These are phyloP conservation scores for Andrena praecox DNA, from an alignment of 2,888 invertebrate genomes.

Conservation along the genomic window DNA sequence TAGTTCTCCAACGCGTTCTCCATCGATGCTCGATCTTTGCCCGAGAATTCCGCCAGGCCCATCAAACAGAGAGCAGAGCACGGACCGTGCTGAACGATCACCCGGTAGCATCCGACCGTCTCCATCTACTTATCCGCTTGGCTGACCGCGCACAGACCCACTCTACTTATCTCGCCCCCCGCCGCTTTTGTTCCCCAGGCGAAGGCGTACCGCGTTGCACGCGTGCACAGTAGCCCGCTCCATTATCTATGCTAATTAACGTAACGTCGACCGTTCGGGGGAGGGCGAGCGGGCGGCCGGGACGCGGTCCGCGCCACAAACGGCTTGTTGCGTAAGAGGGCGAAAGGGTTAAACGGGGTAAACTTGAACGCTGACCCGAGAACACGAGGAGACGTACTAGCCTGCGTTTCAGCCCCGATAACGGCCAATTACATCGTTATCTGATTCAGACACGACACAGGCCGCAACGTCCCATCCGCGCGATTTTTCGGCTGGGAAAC, in stretches of 20 bases:
- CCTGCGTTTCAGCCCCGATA: conserved; percentile 56
- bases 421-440: conserved; percentile 66
- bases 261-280: conserved; percentile 63
- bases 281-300: conserved; percentile 14
- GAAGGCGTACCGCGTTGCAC: conserved; percentile 74
- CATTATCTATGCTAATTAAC: conserved; percentile 83
- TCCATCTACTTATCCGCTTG: conserved; percentile 54
- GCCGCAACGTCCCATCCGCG: conserved; percentile 36
- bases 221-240: conserved; percentile 40
- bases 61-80: neutral
- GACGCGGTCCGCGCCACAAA: conserved; percentile 22
- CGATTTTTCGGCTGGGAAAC: conserved; percentile 57
- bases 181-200: conserved; percentile 49
- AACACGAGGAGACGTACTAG: conserved; percentile 37
- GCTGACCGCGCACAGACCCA: conserved; percentile 56
- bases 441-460: conserved; percentile 63
- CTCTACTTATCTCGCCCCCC: conserved; percentile 60
- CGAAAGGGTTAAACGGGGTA: conserved; percentile 62
- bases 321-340: conserved; percentile 50
- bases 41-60: too few relatives aligned
- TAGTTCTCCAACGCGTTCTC: too few relatives aligned
- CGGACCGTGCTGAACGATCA: conserved; percentile 19
- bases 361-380: conserved; percentile 51
- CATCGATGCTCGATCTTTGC: too few relatives aligned
- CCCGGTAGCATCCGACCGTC: conserved; percentile 15